Conservation (phyloP, 92 coral and sea anemone species). For the Nematostella vectensis region DNA sequence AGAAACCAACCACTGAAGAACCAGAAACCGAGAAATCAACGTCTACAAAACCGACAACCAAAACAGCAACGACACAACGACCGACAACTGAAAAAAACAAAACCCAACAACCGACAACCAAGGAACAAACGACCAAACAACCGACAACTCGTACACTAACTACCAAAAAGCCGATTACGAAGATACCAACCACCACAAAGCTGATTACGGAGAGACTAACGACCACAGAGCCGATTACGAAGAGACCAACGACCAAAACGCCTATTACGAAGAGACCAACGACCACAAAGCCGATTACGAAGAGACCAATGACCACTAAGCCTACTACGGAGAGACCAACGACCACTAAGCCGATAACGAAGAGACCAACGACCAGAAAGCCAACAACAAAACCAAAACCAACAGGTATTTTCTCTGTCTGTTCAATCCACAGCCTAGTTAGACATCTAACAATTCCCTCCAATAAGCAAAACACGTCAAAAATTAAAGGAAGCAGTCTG, state of each 20-base stretch:
- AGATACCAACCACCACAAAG: conserved; percentile 13
- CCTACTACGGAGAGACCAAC: neutral
- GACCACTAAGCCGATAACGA: neutral
- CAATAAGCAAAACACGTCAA: too few relatives aligned
- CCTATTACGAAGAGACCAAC: conserved; percentile 5
- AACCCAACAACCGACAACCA: conserved; percentile 11
- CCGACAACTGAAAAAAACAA: conserved; percentile 7
- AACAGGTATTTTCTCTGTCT: neutral
- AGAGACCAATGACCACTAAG: conserved; percentile 4
- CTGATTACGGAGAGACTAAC: conserved; percentile 1
- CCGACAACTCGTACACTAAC: conserved; percentile 7
- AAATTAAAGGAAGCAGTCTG: too few relatives aligned
- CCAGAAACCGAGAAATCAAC: conserved; percentile 12
- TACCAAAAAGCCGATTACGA: conserved; percentile 7
- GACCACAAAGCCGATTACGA: conserved; percentile 11
- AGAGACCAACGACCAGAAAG: neutral
- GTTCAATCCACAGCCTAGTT: neutral
- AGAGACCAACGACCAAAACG: conserved; percentile 4
- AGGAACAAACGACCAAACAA: conserved; percentile 4
- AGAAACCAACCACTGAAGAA: conserved; percentile 1
- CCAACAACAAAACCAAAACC: neutral
- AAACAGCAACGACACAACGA: conserved; percentile 5
- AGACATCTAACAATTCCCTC: too few relatives aligned
- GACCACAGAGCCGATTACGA: conserved; percentile 1
- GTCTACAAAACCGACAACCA: conserved; percentile 10